These are phyloP conservation scores for Callorhinus ursinus DNA, from an alignment of 2,113 vertebrate species.

Conservation along the genomic window DNA sequence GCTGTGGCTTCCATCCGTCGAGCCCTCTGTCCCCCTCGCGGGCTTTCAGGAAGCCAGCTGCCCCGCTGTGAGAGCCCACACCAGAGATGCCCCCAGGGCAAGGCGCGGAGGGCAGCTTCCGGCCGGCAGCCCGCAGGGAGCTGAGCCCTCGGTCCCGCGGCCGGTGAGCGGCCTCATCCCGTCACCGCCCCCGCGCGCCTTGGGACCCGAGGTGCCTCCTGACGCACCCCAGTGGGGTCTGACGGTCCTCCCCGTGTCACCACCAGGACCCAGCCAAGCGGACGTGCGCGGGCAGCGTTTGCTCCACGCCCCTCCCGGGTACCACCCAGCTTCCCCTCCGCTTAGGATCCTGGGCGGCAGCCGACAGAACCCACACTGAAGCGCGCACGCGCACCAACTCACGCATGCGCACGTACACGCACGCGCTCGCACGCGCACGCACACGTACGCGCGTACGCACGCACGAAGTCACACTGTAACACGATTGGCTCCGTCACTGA, in stretches of 20 bases:
- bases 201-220: fast-evolving
- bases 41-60: background rate
- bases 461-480: background rate
- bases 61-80: background rate
- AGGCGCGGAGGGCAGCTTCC: background rate
- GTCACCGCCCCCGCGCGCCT: background rate
- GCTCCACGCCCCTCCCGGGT: fast-evolving
- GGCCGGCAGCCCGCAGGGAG: background rate
- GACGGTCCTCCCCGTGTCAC: fast-evolving
- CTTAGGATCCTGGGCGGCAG: background rate
- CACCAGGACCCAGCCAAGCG: background rate
- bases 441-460: too few species aligned
- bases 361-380: background rate
- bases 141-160: too few species aligned
- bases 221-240: fast-evolving
- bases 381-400: too few species aligned
- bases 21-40: background rate
- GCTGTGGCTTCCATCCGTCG: fast-evolving
- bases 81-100: fast-evolving
- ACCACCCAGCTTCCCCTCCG: fast-evolving
- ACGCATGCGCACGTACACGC: fast-evolving
- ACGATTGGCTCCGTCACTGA: background rate
- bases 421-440: background rate
- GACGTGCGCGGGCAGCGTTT: fast-evolving
- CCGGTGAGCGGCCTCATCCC: background rate